Evolutionary conservation across 2,113 vertebrate species (phyloP).

Genomic region (Nothocercus nigrocapillus): DNA sequence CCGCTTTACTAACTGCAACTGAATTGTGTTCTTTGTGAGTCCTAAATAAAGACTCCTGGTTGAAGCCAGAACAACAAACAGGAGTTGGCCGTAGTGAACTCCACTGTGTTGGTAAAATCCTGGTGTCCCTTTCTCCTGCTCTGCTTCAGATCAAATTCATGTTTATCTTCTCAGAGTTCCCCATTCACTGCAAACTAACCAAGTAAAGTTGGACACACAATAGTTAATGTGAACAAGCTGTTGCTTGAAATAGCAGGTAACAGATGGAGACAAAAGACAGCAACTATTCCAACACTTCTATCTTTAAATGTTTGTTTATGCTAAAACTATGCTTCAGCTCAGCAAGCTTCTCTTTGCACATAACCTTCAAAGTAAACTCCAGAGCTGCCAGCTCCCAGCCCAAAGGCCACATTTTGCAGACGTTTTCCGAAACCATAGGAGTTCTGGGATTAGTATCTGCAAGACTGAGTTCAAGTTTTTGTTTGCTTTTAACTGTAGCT

Average conservation of each 20-base stretch:
- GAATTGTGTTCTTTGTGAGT: background rate
- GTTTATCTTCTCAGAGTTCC: background rate
- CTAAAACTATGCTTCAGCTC: constrained; percentile 63
- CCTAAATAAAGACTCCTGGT: background rate
- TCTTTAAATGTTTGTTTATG: constrained; percentile 71
- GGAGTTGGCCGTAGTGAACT: background rate
- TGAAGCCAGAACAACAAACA: background rate
- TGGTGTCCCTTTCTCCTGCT: background rate
- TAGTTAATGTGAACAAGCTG: constrained; percentile 47
- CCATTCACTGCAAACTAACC: background rate
- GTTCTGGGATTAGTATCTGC: background rate
- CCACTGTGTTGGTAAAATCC: background rate
- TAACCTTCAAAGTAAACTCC: constrained; percentile 34
- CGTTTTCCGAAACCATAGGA: background rate
- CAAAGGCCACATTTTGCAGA: background rate
- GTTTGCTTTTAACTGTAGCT: background rate
- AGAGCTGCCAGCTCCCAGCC: background rate
- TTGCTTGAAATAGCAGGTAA: constrained; percentile 52
- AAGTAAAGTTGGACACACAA: background rate
- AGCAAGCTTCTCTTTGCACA: background rate
- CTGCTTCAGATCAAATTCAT: background rate
- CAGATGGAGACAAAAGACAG: constrained; percentile 68
- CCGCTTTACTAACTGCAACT: background rate
- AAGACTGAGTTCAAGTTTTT: background rate
- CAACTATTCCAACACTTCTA: constrained; percentile 29